Evolutionary conservation across 2,888 invertebrate genomes (phyloP).

Genomic region (Sepiola atlantica): DNA sequence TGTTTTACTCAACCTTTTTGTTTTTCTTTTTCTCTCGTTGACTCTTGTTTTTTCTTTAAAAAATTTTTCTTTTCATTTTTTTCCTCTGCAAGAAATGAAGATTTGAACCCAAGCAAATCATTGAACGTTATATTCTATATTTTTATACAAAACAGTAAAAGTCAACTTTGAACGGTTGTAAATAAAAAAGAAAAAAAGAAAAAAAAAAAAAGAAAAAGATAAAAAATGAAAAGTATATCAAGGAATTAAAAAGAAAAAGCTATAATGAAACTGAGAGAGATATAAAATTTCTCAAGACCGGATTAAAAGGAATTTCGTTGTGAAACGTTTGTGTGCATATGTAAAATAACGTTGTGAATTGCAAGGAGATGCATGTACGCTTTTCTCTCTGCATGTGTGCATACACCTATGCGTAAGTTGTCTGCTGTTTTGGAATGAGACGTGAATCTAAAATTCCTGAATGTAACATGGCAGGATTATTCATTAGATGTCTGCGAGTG

Average conservation of each 20-base stretch:
- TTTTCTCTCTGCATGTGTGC: background rate
- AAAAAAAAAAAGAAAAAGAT: background rate
- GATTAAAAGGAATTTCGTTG: background rate
- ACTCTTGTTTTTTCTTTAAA: background rate
- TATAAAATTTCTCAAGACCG: background rate
- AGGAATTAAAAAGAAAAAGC: background rate
- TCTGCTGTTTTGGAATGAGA: slow-evolving; percentile 8
- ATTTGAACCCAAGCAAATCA: background rate
- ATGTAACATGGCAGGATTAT: background rate
- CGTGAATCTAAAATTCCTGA: slow-evolving; percentile 32
- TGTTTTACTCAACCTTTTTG: background rate
- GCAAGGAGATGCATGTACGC: background rate
- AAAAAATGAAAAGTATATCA: background rate
- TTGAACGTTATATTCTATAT: background rate
- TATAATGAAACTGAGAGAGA: background rate
- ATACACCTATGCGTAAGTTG: background rate
- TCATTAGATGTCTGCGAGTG: slow-evolving; percentile 4
- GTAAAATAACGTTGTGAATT: background rate
- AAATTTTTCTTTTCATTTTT: background rate
- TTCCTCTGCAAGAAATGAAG: background rate
- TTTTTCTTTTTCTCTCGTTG: background rate
- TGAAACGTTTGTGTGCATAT: background rate
- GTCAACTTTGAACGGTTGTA: background rate
- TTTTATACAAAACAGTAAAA: background rate
- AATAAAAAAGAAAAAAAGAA: background rate